These are phyloP conservation scores for Lichenostomus cassidix DNA, from an alignment of 2,113 vertebrate genomes.

Conservation along the genomic window DNA sequence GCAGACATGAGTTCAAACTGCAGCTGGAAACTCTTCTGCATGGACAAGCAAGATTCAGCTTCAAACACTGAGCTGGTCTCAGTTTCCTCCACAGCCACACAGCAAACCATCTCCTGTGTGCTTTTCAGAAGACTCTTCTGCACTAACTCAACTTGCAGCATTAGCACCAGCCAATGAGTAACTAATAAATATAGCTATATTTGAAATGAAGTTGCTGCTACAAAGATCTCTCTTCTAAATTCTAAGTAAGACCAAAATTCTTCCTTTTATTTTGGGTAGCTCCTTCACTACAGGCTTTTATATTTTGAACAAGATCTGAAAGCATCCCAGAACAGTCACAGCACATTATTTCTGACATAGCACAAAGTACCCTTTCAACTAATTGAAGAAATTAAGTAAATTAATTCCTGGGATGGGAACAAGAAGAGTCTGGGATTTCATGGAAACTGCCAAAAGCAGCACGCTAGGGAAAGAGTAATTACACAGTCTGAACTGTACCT, in stretches of 20 bases:
- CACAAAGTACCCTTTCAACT: neutral
- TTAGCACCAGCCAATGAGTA: neutral
- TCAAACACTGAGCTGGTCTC: neutral
- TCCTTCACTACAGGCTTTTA: neutral
- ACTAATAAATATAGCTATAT: neutral
- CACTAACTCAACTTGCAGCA: neutral
- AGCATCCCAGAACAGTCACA: neutral
- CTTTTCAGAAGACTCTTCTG: neutral
- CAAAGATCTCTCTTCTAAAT: neutral
- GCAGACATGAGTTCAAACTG: neutral
- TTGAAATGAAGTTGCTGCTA: neutral
- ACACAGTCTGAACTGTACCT: neutral
- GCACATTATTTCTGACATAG: neutral
- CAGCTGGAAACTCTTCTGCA: neutral
- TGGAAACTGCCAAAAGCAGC: neutral
- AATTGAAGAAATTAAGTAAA: neutral
- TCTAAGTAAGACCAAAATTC: neutral
- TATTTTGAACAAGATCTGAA: neutral
- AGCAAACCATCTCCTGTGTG: neutral
- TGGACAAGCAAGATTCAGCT: neutral
- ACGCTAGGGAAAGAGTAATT: rapidly evolving
- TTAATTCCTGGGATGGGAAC: neutral
- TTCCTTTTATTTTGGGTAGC: neutral
- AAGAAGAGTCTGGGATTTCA: neutral
- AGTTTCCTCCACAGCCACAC: neutral